Evolutionary conservation across 2,888 invertebrate genomes (phyloP).

Genomic region (Chesias legatella): DNA sequence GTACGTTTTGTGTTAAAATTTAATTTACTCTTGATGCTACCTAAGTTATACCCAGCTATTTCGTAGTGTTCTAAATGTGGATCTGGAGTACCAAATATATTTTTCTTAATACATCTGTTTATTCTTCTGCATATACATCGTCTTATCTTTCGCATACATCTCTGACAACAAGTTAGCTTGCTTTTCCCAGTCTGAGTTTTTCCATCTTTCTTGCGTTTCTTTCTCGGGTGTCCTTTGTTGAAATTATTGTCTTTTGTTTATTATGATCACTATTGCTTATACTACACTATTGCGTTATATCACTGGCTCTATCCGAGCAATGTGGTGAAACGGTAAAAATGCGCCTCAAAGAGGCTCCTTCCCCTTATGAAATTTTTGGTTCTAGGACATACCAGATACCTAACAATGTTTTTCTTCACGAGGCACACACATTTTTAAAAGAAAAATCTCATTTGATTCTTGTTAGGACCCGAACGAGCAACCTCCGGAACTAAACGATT

Average conservation of each 20-base stretch:
- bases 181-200: slow-evolving; percentile 21
- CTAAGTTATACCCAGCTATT: slow-evolving; percentile 33
- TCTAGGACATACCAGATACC: no score
- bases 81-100: slow-evolving; percentile 33
- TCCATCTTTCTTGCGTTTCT: slow-evolving; percentile 12
- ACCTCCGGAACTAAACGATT: no score
- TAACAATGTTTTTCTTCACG: no score
- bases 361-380: no score
- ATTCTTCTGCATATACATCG: slow-evolving; percentile 33
- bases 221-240: slow-evolving; percentile 24
- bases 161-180: slow-evolving; percentile 23
- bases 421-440: no score
- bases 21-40: slow-evolving; percentile 32
- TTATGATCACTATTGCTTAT: not conserved
- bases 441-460: no score
- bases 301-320: no score
- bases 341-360: no score
- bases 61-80: slow-evolving; percentile 35
- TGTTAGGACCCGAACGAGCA: not conserved
- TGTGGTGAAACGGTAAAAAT: no score
- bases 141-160: slow-evolving; percentile 31
- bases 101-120: slow-evolving; percentile 34
- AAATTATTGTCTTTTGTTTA: slow-evolving; percentile 17
- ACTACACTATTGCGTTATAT: no score
- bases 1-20: slow-evolving; percentile 13